Evolutionary conservation across 2,888 invertebrate genomes (phyloP), one percentile per base, ranked within the genome.

Genomic region (Dasypogon diadema): DNA sequence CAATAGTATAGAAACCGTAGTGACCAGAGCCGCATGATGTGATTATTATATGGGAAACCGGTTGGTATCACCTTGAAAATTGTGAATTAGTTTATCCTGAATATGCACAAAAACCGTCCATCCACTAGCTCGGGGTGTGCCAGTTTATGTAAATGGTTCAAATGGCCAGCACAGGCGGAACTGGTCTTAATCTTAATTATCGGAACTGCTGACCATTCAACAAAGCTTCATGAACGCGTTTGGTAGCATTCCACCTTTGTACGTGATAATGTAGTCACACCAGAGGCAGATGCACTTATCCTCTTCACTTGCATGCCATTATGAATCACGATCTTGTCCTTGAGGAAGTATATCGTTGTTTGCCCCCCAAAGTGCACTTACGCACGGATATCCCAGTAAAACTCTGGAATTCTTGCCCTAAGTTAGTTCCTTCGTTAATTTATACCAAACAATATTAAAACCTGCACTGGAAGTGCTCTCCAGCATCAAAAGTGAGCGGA

Each of bases 1-100:
- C 2, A 42, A 42, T n/a, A n/a, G n/a, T 42, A 42, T 42, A 42
- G 42, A 8, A 6, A 12, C 42, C 42, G 42, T n/a, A 42, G 2
- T 42, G 2, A 42, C 42, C 42, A 42, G n/a, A 42, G 12, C 42
- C 3, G 12, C 3, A n/a, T 42, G n/a, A 42, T 12, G n/a, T 42
- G 42, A 42, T 12, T 42, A 12, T 42, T 42, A 42, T 42, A 12
- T 51, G 18, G 21, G 16, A n/a, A 16, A 51, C 51, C 21, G 12
- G 51, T 51, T 51, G 18, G 12, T 3, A 8, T 51, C 51, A 51
- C 51, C 51, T 51, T 51, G 51, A 51, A 51, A 51, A 51, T 51
- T 51, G 51, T 51, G 21, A 51, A 51, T 51, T 51, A 21, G 51
- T 51, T 51, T 51, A 51, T 51, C 51, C 51, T 21, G 12, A 51